Evolutionary conservation across 2,888 invertebrate genomes (phyloP), one percentile per base, ranked within the genome.

Genomic region (Amphipoea oculea): DNA sequence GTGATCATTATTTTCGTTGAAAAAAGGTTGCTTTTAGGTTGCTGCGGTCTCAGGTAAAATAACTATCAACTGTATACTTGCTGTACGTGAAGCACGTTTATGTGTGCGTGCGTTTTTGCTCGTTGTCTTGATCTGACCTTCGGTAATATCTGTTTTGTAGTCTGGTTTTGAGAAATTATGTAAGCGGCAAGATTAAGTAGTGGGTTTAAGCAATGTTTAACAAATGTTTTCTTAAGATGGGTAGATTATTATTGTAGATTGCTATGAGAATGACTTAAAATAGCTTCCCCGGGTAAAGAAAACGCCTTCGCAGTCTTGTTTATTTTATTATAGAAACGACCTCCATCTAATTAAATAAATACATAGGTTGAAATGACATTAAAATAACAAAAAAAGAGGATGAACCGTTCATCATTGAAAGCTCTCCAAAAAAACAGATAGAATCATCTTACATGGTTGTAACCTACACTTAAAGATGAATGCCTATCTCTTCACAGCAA

Each of bases 131-230:
- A 75, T 2, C 3, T 48, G 17, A 51, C 36, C 17, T 82, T 62
- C 42, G 62, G n/a, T 17, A 36, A 2, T 12, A 42, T 17, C 12
- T 67, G 3, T 66, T 29, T 4, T 79, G n/a, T 68, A 1, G 2
- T 65, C 51, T 63, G 40, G n/a, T 79, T 80, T 48, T 23, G 36
- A 79, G 45, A 48, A 71, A 72, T 82, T 40, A 79, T 48, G 29
- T 82, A 67, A 48, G 51, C 51, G 36, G 65, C 20, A 54, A 68
- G 42, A 63, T 84, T 63, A 68, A 63, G 23, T 29, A 40, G 17
- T 57, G 48, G 42, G 36, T 20, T 60, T 36, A 51, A 14, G 29
- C 11, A 71, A 67, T 79, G 79, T 69, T 79, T 40, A 62, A 45
- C 45, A 1, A 36, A 80, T 36, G 54, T 42, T 63, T n/a, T 63